These are phyloP conservation scores for Melikaiella ostensackeni DNA, from an alignment of 2,888 invertebrate species.

Conservation along the genomic window DNA sequence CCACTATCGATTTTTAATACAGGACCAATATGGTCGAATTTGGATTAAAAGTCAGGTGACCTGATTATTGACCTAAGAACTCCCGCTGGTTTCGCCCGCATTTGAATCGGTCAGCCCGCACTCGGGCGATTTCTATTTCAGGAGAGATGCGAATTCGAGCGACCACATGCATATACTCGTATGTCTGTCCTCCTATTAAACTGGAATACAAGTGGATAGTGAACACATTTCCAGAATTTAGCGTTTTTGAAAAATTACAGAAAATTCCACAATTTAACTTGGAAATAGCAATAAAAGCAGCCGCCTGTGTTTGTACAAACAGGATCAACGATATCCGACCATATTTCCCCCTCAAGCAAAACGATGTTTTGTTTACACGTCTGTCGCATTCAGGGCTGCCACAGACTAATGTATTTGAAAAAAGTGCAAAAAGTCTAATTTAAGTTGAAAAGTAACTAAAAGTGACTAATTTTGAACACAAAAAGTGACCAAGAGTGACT, in stretches of 20 bases:
- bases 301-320: conserved; percentile 6
- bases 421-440: too few relatives aligned
- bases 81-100: conserved; percentile 30
- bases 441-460: too few relatives aligned
- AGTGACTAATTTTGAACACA: too few relatives aligned
- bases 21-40: neutral
- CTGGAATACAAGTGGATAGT: too few relatives aligned
- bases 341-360: neutral
- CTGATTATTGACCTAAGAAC: conserved; percentile 34
- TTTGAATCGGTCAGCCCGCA: conserved; percentile 28
- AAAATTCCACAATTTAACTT: neutral
- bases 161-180: conserved; percentile 14
- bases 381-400: too few relatives aligned
- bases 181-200: too few relatives aligned
- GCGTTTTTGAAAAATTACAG: neutral
- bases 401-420: too few relatives aligned
- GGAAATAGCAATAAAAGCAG: neutral
- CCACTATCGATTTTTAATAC: neutral
- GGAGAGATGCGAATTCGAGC: conserved; percentile 49
- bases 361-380: conserved; percentile 19
- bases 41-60: neutral
- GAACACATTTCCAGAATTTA: neutral
- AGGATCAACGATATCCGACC: conserved; percentile 1
- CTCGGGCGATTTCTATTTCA: conserved; percentile 45
- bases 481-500: too few relatives aligned